phyloP scores from a whole-genome alignment of 2,888 invertebrate genomes.

The Agrilus biguttatus region DNA sequence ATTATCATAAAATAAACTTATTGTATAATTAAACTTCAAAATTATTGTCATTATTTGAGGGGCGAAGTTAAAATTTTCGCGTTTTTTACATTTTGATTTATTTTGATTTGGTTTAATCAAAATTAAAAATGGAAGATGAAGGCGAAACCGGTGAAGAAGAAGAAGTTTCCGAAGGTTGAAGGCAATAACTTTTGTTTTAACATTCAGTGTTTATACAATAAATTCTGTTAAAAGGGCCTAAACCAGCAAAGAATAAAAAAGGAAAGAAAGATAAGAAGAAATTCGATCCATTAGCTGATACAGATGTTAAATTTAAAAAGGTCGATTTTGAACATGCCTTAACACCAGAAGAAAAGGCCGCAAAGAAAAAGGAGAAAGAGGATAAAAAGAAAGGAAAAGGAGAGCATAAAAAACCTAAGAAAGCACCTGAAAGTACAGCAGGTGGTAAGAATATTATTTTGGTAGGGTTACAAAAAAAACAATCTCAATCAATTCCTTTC shows the following conservation, averaged over 20 bases:
- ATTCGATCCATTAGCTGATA: slow-evolving; percentile 6
- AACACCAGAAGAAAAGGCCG: slow-evolving; percentile 8
- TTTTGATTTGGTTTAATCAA: too few species aligned
- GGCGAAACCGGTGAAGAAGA: slow-evolving; percentile 17
- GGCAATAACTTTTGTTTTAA: too few species aligned
- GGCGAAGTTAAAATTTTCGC: too few species aligned
- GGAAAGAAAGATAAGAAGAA: slow-evolving; percentile 5
- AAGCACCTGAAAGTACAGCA: not conserved
- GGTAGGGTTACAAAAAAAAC: too few species aligned
- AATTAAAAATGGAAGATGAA: slow-evolving; percentile 31
- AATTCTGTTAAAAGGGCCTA: too few species aligned
- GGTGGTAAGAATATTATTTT: too few species aligned
- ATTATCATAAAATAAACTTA: too few species aligned
- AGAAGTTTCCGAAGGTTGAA: not conserved
- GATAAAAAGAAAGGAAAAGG: slow-evolving; percentile 1
- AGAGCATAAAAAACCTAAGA: not conserved
- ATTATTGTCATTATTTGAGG: too few species aligned
- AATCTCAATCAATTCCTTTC: too few species aligned
- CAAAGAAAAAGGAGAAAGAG: slow-evolving; percentile 7
- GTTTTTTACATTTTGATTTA: too few species aligned
- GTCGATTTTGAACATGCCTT: slow-evolving; percentile 7
- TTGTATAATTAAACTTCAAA: too few species aligned
- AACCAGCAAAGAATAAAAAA: not conserved
- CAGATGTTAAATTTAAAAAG: slow-evolving; percentile 8
- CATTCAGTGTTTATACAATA: too few species aligned